Percentiles rank a stretch among this genome's conserved stretches.
Evolutionary conservation across 2,888 invertebrate species (phyloP).

Genomic region (Orchestes rusci): DNA sequence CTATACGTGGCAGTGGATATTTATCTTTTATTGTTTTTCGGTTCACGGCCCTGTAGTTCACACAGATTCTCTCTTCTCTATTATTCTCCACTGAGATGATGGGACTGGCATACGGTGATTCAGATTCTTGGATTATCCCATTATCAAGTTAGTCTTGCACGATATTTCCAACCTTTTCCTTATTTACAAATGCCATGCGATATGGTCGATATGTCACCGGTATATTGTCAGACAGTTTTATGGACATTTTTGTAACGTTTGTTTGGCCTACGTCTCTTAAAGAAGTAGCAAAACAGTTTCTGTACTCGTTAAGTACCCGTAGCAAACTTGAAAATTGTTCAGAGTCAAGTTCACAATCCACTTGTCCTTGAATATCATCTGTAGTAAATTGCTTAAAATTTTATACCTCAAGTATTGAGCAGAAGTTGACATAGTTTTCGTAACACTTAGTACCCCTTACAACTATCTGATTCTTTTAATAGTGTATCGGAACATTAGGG

Average conservation of each 20-base stretch:
- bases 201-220: slow-evolving; percentile 25
- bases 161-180: slow-evolving; percentile 16
- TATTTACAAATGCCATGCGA: slow-evolving; percentile 18
- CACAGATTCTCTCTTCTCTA: slow-evolving; percentile 29
- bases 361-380: background rate
- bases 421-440: slow-evolving; percentile 3
- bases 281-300: slow-evolving; percentile 17
- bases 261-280: slow-evolving; percentile 20
- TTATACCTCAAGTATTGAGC: background rate
- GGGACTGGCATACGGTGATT: slow-evolving; percentile 30
- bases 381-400: background rate
- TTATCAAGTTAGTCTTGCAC: slow-evolving; percentile 11
- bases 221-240: slow-evolving; percentile 14
- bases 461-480: slow-evolving; percentile 14
- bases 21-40: slow-evolving; percentile 31
- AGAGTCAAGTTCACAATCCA: background rate
- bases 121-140: slow-evolving; percentile 28
- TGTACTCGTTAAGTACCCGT: slow-evolving; percentile 15
- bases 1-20: slow-evolving; percentile 34
- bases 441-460: slow-evolving; percentile 13
- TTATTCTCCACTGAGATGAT: slow-evolving; percentile 25
- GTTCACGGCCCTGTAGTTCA: slow-evolving; percentile 35
- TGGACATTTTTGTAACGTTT: slow-evolving; percentile 22
- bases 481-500: slow-evolving; percentile 9
- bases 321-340: slow-evolving; percentile 3